phyloP scores from a whole-genome alignment of 2,888 invertebrate species.

The Drosophila crucigera region DNA sequence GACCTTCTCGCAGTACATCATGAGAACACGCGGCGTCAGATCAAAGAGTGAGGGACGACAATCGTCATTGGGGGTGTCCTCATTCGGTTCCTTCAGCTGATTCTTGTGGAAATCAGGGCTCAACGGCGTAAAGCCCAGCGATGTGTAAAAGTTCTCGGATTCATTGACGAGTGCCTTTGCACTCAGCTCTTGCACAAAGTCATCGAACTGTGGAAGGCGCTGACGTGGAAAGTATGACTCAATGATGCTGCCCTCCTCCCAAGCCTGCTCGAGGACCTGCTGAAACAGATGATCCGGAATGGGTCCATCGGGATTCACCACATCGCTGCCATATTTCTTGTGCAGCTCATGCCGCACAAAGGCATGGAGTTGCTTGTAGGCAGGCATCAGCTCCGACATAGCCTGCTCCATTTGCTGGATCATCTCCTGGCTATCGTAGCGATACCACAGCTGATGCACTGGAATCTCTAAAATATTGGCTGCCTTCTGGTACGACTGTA shows the following conservation, averaged over 20 bases:
- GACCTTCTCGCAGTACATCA: slow-evolving; percentile 84
- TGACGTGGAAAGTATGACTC: slow-evolving; percentile 78
- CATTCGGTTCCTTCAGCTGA: slow-evolving; percentile 79
- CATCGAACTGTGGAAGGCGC: slow-evolving; percentile 81
- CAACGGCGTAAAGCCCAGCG: slow-evolving; percentile 78
- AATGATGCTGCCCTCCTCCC: slow-evolving; percentile 81
- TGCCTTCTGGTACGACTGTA: slow-evolving; percentile 80
- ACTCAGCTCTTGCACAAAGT: slow-evolving; percentile 72
- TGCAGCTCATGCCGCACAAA: slow-evolving; percentile 90
- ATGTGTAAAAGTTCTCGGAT: slow-evolving; percentile 82
- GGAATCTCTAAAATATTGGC: slow-evolving; percentile 79
- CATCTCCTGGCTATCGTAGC: slow-evolving; percentile 77
- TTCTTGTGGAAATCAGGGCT: slow-evolving; percentile 72
- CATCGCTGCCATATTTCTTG: slow-evolving; percentile 89
- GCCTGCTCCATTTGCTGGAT: slow-evolving; percentile 82
- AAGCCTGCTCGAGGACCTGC: slow-evolving; percentile 83
- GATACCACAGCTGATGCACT: slow-evolving; percentile 79
- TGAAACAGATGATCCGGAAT: slow-evolving; percentile 92
- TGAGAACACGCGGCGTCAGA: slow-evolving; percentile 80
- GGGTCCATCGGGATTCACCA: slow-evolving; percentile 89
- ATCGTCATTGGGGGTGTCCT: slow-evolving; percentile 75
- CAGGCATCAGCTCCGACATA: slow-evolving; percentile 86
- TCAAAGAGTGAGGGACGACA: slow-evolving; percentile 84
- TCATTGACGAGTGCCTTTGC: slow-evolving; percentile 77
- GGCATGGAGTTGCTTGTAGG: slow-evolving; percentile 93